Base-by-base conservation (phyloP, 2,888 invertebrate genomes). In the Stegana nigrithorax region DNA sequence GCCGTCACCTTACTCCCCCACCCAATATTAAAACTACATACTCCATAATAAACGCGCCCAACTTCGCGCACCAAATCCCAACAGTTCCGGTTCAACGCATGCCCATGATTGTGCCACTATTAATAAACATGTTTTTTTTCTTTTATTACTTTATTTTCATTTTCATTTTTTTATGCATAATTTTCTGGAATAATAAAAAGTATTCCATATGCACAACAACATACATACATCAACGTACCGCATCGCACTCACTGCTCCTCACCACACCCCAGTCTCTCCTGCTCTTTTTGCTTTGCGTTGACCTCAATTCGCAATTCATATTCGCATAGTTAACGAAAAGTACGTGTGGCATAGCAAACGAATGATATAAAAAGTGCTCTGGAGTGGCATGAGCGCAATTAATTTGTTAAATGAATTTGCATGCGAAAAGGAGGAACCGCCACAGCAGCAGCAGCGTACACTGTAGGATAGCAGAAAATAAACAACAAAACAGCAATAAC, bases 401-500 rank as follows among this genome's bases (percentile, higher is more conserved):
- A 75, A 75, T 75, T 78, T 76, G 70, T 72, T 75, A 78, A 75
- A 76, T 75, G 75, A 75, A 75, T 75, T 75, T 78, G 78, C 78
- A 75, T 78, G 73, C 78, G 58, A 75, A 78, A 73, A 72, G 72
- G 68, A 66, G 59, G 65, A 71, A 74, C 72, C 70, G 70, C 64
- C 60, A 36, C 51, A 32, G 25, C 29, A 45, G 39, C 21, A 17
- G 29, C 23, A 17, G 27, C 47, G 56, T 44, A 29, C 29, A 12
- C 32, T 32, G 1, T n/a, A 5, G 36, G 29, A 53, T n/a, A 17
- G 53, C 12, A 17, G 36, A 39, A 27, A 26, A 51, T 14, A 26
- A 53, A 53, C 25, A 55, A 55, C 53, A 17, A 32, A 21, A 53
- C 14, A 32, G 19, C n/a, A 50, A 50, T 14, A 55, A 4, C 53